Evolutionary conservation across 2,888 invertebrate genomes (phyloP), one percentile per base, ranked within the genome.

Genomic region (Sinopyrophorus schimmeli): DNA sequence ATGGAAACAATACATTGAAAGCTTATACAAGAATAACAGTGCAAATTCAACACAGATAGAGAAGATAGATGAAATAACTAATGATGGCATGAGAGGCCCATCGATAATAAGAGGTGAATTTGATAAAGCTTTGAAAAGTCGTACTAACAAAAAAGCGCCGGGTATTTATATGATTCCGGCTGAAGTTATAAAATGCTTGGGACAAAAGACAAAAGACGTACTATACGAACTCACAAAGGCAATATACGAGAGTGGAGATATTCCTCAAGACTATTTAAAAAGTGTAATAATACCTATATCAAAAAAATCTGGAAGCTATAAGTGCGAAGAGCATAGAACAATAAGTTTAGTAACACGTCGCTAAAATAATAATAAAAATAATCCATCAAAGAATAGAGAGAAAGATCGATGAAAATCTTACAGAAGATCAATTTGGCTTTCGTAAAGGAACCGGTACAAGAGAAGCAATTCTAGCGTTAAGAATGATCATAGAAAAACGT

Each of bases 121-220:
- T n/a, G n/a, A n/a, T n/a, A n/a, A n/a, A n/a, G n/a, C n/a, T n/a
- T n/a, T n/a, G n/a, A n/a, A n/a, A n/a, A n/a, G n/a, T n/a, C n/a
- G n/a, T n/a, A n/a, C n/a, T 7, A 11, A 28, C 28, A 12, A 28
- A 6, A 28, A 28, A 28, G 28, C 28, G 14, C 10, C 28, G 14
- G 28, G 28, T 5, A 28, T 28, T 28, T 11, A 28, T 9, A 28
- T 12, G 14, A 28, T 28, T 15, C 15, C 15, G n/a, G 14, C 28
- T 3, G 14, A 28, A 28, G 10, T 28, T 12, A n/a, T 28, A 3
- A 28, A 3, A 28, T 5, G 28, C 5, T 9, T n/a, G n/a, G n/a
- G n/a, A n/a, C n/a, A n/a, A 28, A 28, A 28, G n/a, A 28, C 28
- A n/a, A 28, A 28, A 28, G 28, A 28, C 3, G 4, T 28, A 14